A percentile compares a stretch with the other conserved stretches of the same genome.
Conservation (phyloP, 2,888 invertebrate species). For the Lypha dubia region DNA sequence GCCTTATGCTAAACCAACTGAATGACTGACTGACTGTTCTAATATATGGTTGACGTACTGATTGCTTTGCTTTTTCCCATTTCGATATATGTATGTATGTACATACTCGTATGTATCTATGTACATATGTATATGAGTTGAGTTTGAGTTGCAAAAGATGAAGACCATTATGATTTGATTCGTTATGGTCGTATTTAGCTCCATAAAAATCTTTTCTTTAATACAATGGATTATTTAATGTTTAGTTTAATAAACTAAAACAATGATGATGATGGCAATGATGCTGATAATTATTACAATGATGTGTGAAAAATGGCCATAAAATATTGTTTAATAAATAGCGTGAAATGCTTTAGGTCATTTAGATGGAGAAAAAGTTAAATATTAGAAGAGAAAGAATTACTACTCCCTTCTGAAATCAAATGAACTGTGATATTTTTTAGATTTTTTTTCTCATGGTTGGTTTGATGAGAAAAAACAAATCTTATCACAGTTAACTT, state of each 20-base stretch:
- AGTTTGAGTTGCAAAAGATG: slow-evolving; percentile 36
- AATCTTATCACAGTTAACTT: too few species aligned
- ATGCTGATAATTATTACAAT: slow-evolving; percentile 27
- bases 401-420: background rate
- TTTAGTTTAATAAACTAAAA: slow-evolving; percentile 17
- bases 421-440: too few species aligned
- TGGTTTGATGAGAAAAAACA: too few species aligned
- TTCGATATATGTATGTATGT: slow-evolving; percentile 6
- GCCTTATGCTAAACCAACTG: background rate
- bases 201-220: slow-evolving; percentile 29
- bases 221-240: slow-evolving; percentile 28
- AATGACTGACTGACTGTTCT: background rate
- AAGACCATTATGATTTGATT: slow-evolving; percentile 9
- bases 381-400: background rate
- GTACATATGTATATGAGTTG: too few species aligned
- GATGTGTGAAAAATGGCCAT: slow-evolving; percentile 63
- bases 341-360: slow-evolving; percentile 35
- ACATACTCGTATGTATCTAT: too few species aligned
- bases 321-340: slow-evolving; percentile 30
- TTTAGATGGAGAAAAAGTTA: slow-evolving; percentile 7
- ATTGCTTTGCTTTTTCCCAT: slow-evolving; percentile 23
- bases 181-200: slow-evolving; percentile 28
- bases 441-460: too few species aligned
- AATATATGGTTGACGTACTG: background rate
- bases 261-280: slow-evolving; percentile 7